Base-by-base conservation (phyloP, 2,888 invertebrate genomes). In the Chymomyza fuscimana region DNA sequence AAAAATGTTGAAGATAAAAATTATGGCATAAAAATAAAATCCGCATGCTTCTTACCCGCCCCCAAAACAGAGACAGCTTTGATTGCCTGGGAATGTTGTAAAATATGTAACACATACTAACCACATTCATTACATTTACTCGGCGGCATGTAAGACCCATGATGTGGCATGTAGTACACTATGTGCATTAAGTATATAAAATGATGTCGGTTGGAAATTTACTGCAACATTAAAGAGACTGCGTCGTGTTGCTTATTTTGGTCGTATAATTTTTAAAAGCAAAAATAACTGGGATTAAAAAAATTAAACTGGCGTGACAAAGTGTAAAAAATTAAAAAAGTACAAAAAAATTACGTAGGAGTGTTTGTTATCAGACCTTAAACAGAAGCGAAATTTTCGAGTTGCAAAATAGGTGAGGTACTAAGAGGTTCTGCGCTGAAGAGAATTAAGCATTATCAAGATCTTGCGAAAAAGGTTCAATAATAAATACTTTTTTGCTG, bases 31-130 rank as follows among this genome's bases (percentile, higher is more conserved):
- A 79, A 76, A 76, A 54, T 52, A 60, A 65, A 46, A 46, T 46
- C 40, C 40, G 10, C 40, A 12, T 46, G 12, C 12, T 1, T 2
- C 40, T 46, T 46, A 10, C 12, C 40, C 62, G 7, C 29, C 36
- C 66, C 65, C 56, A 56, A 62, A 60, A 51, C 67, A 78, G 65
- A 73, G 70, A n/a, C 60, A 72, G 72, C 78, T 70, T 78, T 84
- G 82, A 84, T 84, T 82, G 70, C 78, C 62, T 59, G 67, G 71
- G 62, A 76, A 68, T 65, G 72, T 67, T 71, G 76, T 74, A 72
- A 82, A 81, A 76, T 75, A 81, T 81, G 73, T 77, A 80, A 63
- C 74, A 68, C 86, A 79, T 72, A 77, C 79, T 69, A 72, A 69
- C 79, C 74, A 62, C 79, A 77, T 72, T 80, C 70, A 78, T 74